Evolutionary conservation across 2,888 invertebrate genomes (phyloP), one percentile per base, ranked within the genome.

Genomic region (Xestia sexstrigata): DNA sequence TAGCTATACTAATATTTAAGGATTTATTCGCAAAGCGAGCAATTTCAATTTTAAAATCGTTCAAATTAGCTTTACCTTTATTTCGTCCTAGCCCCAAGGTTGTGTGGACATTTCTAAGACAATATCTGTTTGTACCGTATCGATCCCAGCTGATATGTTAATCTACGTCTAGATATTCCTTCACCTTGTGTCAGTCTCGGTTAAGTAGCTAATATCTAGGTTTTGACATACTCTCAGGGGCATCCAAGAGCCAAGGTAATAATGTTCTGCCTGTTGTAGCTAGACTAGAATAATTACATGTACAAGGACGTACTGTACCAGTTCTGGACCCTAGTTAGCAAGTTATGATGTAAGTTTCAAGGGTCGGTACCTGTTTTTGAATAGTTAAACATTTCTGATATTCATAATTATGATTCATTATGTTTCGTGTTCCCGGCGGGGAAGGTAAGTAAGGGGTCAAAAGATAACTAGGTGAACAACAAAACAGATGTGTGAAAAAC

Each of bases 201-300:
- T 58, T 85, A 77, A 83, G 75, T 78, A 75, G 73, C 68, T 75
- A 69, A 77, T 60, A 75, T 81, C 80, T 84, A 47, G 75, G 62
- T 74, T 79, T 69, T 75, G 80, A 79, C 76, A 70, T 60, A 76
- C 55, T 74, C 84, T 66, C 58, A 45, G 39, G 86, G 74, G 75
- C 15, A 45, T 70, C 69, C 68, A 66, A 63, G 70, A 65, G 62
- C 62, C 49, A 58, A 74, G 80, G 76, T 80, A 70, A 65, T 79
- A 79, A 68, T 77, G 68, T 71, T 55, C 60, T 68, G 78, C 62
- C 66, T 13, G 75, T 84, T 81, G 65, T 60, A 76, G 68, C 49
- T 47, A 68, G 72, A 62, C 67, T 70, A 65, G 77, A 77, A 79
- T 84, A 87, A 78, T 79, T 83, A 83, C 71, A 58, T 52, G 60